phyloP scores from a whole-genome alignment of 2,113 vertebrate species.

The Scophthalmus maximus region DNA sequence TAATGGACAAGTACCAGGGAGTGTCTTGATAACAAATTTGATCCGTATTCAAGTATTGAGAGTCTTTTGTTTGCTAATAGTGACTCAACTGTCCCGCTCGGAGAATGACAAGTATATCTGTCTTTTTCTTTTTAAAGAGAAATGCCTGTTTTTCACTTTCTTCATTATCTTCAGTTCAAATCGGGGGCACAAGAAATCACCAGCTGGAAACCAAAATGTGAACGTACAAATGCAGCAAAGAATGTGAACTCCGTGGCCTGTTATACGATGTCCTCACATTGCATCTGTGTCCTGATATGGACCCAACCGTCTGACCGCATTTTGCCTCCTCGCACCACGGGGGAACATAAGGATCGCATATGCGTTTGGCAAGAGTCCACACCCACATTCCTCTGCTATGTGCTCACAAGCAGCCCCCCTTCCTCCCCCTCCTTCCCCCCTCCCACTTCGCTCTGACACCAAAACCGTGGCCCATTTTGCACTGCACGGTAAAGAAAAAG shows the following conservation, averaged over 20 bases:
- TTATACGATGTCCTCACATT: conserved; percentile 43
- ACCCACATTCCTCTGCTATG: conserved; percentile 81
- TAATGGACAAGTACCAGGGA: conserved; percentile 13
- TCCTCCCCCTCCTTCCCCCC: conserved; percentile 32
- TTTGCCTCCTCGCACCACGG: conserved; percentile 58
- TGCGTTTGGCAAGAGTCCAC: conserved; percentile 76
- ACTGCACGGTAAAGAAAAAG: conserved; percentile 58
- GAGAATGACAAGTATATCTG: conserved; percentile 4
- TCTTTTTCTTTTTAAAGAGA: background rate
- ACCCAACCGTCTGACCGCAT: conserved; percentile 59
- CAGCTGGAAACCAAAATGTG: conserved; percentile 3
- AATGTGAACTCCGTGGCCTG: conserved; percentile 50
- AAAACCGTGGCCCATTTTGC: conserved; percentile 65
- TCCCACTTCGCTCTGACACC: conserved; percentile 65
- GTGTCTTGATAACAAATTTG: background rate
- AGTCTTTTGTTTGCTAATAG: conserved; percentile 26
- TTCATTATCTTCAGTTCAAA: conserved; percentile 8
- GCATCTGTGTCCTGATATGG: conserved; percentile 74
- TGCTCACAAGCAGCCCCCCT: conserved; percentile 65
- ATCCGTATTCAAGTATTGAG: background rate
- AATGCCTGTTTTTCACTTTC: conserved; percentile 1
- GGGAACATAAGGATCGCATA: conserved; percentile 81
- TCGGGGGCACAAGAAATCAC: conserved; percentile 2
- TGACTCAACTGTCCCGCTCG: conserved; percentile 1
- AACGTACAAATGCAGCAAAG: conserved; percentile 10